A percentile compares a stretch with the other conserved stretches of the same genome.
These are phyloP conservation scores for Dicerorhinus sumatrensis DNA, from an alignment of 2,113 vertebrate species.

Conservation along the genomic window DNA sequence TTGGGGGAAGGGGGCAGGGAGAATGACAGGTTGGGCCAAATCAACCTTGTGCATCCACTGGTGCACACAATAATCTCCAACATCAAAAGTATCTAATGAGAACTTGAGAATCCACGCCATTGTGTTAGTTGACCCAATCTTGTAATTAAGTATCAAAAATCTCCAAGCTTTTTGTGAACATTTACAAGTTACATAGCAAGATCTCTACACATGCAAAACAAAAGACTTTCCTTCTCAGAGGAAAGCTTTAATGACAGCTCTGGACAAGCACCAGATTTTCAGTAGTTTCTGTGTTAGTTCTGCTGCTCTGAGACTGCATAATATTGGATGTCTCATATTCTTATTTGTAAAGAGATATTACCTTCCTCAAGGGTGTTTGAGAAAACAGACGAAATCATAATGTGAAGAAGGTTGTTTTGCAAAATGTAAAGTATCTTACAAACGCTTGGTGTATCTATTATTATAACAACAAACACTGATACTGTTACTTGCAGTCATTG, in stretches of 20 bases:
- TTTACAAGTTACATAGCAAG: constrained; percentile 50
- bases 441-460: background rate
- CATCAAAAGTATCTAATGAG: constrained; percentile 77
- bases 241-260: constrained; percentile 66
- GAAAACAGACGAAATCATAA: background rate
- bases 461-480: background rate
- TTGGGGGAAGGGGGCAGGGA: background rate
- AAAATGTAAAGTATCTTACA: background rate
- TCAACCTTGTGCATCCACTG: constrained; percentile 13
- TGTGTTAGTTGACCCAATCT: constrained; percentile 65
- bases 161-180: background rate
- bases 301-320: background rate
- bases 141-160: constrained; percentile 78
- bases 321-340: background rate
- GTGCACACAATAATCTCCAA: constrained; percentile 30
- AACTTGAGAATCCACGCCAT: constrained; percentile 27
- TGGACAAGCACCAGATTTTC: constrained; percentile 56
- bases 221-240: constrained; percentile 56
- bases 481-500: background rate
- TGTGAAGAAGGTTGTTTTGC: background rate
- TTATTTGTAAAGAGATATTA: background rate
- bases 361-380: background rate
- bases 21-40: constrained; percentile 36
- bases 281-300: background rate
- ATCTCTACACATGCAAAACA: constrained; percentile 33